Conservation (phyloP, 92 coral and sea anemone genomes). For the Umimayanthus kanabou region DNA sequence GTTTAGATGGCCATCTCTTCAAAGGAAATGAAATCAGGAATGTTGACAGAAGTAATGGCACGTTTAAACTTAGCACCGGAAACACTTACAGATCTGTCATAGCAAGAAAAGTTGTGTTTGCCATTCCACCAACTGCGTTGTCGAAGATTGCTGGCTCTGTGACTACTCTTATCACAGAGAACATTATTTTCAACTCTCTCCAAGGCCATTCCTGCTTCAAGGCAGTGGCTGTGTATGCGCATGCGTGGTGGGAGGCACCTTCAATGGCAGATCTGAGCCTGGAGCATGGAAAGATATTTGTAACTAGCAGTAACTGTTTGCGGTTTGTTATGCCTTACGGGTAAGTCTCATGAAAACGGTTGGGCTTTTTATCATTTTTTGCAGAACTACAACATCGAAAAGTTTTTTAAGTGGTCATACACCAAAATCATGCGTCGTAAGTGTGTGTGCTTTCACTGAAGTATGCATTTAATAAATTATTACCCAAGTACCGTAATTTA, state of each 20-base stretch:
- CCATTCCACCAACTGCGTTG: slow-evolving; percentile 25
- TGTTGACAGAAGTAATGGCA: slow-evolving; percentile 2
- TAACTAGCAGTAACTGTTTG: slow-evolving; percentile 59
- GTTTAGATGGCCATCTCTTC: background rate
- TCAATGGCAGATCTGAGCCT: slow-evolving; percentile 24
- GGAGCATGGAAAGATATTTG: slow-evolving; percentile 35
- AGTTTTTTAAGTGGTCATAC: too few species aligned
- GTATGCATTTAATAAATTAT: too few species aligned
- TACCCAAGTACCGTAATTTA: too few species aligned
- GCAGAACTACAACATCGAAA: too few species aligned
- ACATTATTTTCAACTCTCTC: background rate
- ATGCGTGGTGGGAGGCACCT: slow-evolving; percentile 49
- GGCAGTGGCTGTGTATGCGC: slow-evolving; percentile 40
- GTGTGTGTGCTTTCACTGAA: too few species aligned
- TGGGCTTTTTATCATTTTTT: too few species aligned
- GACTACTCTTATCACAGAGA: background rate
- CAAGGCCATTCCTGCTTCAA: slow-evolving; percentile 27
- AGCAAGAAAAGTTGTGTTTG: slow-evolving; percentile 20
- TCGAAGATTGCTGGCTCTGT: slow-evolving; percentile 2
- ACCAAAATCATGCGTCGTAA: too few species aligned
- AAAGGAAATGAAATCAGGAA: background rate
- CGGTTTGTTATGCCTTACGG: slow-evolving; percentile 51
- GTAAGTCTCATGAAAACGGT: slow-evolving; percentile 2
- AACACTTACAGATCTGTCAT: background rate
- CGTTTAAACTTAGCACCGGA: background rate